Base-by-base conservation (phyloP, 2,113 vertebrate genomes). In the Sapayoa aenigma region DNA sequence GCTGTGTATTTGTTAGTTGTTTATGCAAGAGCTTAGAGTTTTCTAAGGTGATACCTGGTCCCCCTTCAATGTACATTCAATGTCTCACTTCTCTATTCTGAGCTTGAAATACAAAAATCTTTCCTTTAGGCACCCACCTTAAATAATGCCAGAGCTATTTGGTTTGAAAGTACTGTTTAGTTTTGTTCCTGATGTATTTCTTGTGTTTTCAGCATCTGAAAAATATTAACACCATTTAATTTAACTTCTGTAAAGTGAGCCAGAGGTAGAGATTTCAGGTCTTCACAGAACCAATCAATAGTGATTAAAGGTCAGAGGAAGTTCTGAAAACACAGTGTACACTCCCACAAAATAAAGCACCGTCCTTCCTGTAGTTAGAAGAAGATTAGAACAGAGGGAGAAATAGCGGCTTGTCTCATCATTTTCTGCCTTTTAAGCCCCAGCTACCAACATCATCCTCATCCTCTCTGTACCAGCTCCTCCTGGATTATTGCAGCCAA, bases 291-390 rank as follows among this genome's bases (percentile, higher is more conserved):
- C 93, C 53, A 87, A 85, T 87, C 67, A 37, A 47, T 93, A 94
- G 79, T 55, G 84, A 96, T 93, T 94, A 87, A 95, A 93, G 71
- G 83, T 85, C 87, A 95, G 77, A 65, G 27, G 12, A 69, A 94
- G n/a, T 76, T 53, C 42, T 39, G 58, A 87, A 89, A 94, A 76
- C 27, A 56, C 28, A 55, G 28, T 5, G 1, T 35, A 24, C 46
- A 67, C 63, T 93, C 53, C 46, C 58, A 84, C 37, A 14, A 84
- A 65, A 86, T 59, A 78, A 65, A 82, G 23, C 33, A 52, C 30
- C 17, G n/a, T 85, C 37, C 35, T 85, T 80, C 31, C 35, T 66
- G 22, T 7, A 46, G 27, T 10, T 87, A 87, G 82, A 87, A 59
- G 6, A 66, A 75, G 78, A 82, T 46, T 25, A 47, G n/a, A 87